These are phyloP conservation scores for Hemaris fuciformis DNA, from an alignment of 2,888 invertebrate species.

Conservation along the genomic window DNA sequence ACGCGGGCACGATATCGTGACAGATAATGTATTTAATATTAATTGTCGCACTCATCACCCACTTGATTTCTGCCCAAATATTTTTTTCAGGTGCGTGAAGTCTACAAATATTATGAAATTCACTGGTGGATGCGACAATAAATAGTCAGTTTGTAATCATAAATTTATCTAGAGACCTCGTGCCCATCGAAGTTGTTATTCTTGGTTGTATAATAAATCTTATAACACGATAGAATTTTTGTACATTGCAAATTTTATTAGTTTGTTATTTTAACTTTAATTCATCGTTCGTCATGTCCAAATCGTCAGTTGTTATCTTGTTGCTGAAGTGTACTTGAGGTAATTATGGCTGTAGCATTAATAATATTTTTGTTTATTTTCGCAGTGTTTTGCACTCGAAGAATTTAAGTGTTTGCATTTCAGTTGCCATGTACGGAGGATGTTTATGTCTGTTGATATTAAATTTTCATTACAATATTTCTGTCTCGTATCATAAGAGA, in stretches of 20 bases:
- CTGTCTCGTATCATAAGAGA: constrained; percentile 7
- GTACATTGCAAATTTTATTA: background rate
- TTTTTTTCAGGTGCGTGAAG: too few species aligned
- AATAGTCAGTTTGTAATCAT: too few species aligned
- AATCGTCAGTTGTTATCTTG: constrained; percentile 28
- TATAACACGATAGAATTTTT: background rate
- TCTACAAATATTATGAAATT: too few species aligned
- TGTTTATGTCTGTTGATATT: constrained; percentile 20
- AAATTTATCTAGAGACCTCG: too few species aligned
- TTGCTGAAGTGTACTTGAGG: constrained; percentile 39
- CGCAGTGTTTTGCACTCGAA: constrained; percentile 31
- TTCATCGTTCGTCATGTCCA: background rate
- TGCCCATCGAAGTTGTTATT: too few species aligned
- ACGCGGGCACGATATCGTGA: too few species aligned
- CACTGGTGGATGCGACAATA: too few species aligned
- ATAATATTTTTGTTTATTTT: constrained; percentile 29
- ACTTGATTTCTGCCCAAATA: too few species aligned
- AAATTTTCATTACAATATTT: constrained; percentile 16
- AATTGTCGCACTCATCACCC: too few species aligned
- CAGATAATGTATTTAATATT: too few species aligned
- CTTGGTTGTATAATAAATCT: too few species aligned
- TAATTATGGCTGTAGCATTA: constrained; percentile 36
- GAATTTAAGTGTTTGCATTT: constrained; percentile 42
- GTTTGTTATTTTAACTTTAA: background rate
- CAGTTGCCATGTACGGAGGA: constrained; percentile 20